Conservation (phyloP, 2,888 invertebrate genomes). For the Apamea sordens region DNA sequence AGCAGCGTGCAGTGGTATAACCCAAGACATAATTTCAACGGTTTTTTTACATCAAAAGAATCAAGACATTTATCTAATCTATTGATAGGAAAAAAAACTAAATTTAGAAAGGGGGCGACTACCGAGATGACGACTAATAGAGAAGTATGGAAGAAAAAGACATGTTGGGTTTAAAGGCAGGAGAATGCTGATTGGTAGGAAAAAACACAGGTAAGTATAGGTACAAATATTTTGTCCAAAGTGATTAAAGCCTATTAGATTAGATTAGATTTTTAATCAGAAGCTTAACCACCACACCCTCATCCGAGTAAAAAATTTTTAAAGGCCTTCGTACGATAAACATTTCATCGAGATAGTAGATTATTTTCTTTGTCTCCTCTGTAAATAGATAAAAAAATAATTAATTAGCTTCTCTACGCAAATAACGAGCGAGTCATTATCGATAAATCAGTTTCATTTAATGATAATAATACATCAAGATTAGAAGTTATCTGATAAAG, state of each 20-base stretch:
- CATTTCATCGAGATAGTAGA: background rate
- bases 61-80: background rate
- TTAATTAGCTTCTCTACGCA: background rate
- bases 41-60: background rate
- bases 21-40: no score
- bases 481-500: constrained; percentile 22
- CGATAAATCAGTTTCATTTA: constrained; percentile 19
- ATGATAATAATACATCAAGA: constrained; percentile 21
- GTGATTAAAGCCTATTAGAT: background rate
- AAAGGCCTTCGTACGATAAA: constrained; percentile 23
- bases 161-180: no score
- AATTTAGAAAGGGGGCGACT: no score
- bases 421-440: background rate
- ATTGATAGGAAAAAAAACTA: no score
- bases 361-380: constrained; percentile 2
- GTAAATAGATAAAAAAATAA: constrained; percentile 4
- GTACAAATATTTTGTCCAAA: constrained; percentile 3
- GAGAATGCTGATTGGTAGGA: background rate
- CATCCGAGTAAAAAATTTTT: background rate
- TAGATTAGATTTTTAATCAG: background rate
- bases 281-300: background rate
- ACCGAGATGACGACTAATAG: no score
- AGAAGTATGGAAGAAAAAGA: no score
- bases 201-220: background rate
- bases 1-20: no score